Evolutionary conservation across 2,888 invertebrate species (phyloP).

Genomic region (Anthoptus insignis): DNA sequence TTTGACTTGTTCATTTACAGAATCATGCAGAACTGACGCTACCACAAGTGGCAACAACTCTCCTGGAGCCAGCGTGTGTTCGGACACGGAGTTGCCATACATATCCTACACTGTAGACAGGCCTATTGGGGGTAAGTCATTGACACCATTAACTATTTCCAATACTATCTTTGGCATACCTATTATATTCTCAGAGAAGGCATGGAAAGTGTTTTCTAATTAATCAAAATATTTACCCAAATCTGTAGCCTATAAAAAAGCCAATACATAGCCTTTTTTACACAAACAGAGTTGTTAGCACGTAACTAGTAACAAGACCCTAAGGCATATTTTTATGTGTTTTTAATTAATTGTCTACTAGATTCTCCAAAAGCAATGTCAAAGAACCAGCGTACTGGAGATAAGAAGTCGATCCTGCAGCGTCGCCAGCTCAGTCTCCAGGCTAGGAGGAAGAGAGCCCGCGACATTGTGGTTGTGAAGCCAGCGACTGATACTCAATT

Average conservation of each 20-base stretch:
- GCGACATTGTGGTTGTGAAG: constrained; percentile 95
- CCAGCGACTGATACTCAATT: constrained; percentile 84
- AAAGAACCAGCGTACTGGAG: constrained; percentile 63
- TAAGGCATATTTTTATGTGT: no score
- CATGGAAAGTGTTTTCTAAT: no score
- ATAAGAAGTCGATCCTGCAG: constrained; percentile 67
- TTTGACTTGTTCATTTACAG: no score
- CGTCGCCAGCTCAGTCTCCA: constrained; percentile 69
- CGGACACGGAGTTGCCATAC: constrained; percentile 96
- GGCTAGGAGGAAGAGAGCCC: constrained; percentile 82
- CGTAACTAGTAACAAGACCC: no score
- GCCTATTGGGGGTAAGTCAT: constrained; percentile 91
- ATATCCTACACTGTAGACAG: constrained; percentile 96
- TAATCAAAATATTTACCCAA: no score
- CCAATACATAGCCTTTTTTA: no score
- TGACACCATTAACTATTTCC: no score
- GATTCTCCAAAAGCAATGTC: constrained; percentile 95
- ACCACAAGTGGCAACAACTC: constrained; percentile 91
- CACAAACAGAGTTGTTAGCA: no score
- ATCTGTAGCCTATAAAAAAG: no score
- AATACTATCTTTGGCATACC: no score
- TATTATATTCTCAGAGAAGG: no score
- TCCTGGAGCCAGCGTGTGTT: constrained; percentile 96
- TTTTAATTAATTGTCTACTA: no score
- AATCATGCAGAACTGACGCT: constrained; percentile 66